phyloP scores from a whole-genome alignment of 2,888 invertebrate species.

The Terebella lapidaria region DNA sequence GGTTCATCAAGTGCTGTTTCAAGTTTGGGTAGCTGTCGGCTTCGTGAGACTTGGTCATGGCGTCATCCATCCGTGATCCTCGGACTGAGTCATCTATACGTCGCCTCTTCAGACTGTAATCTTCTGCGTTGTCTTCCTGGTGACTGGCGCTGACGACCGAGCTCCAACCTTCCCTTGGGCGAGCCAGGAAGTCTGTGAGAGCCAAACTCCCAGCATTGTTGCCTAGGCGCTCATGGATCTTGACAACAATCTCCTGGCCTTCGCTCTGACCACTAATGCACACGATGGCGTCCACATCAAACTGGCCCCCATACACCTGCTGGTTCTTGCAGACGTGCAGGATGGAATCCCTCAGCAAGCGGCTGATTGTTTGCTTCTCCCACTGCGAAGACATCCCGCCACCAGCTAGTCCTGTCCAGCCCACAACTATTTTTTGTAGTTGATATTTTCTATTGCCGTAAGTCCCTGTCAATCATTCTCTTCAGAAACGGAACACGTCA shows the following conservation, averaged over 20 bases:
- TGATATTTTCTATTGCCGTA: too few species aligned
- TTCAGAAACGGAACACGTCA: too few species aligned
- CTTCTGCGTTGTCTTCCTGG: background rate
- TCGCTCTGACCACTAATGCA: conserved; percentile 25
- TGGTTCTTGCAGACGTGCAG: conserved; percentile 20
- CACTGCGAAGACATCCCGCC: background rate
- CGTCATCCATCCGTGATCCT: background rate
- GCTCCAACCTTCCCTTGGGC: background rate
- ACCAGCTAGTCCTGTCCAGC: too few species aligned
- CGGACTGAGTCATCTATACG: background rate
- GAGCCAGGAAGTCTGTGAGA: background rate
- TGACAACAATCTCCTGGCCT: conserved; percentile 25
- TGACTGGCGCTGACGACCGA: background rate
- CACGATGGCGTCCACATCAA: conserved; percentile 27
- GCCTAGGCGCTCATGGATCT: conserved; percentile 23
- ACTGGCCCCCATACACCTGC: conserved; percentile 18
- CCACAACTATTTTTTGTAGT: too few species aligned
- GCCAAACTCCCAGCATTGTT: background rate
- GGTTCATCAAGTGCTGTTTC: background rate
- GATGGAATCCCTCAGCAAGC: conserved; percentile 21
- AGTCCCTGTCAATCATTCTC: too few species aligned
- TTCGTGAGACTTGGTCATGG: too few species aligned
- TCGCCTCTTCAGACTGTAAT: background rate
- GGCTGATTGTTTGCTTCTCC: conserved; percentile 14
- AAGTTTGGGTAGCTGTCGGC: conserved; percentile 1